Evolutionary conservation across 2,113 vertebrate genomes (phyloP), one percentile per base, ranked within the genome.

Genomic region (Cacatua alba): DNA sequence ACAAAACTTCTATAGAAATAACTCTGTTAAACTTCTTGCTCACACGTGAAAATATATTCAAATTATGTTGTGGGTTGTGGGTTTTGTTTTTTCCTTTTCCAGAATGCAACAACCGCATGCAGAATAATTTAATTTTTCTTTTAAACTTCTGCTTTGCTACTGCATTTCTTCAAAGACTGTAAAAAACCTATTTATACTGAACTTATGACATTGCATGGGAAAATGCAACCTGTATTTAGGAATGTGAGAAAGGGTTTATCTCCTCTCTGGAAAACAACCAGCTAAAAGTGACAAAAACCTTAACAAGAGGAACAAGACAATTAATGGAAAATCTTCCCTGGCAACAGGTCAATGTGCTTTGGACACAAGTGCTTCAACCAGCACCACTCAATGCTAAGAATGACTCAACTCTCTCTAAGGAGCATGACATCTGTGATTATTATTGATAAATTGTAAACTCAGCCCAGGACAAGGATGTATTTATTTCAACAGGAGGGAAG

Each of bases 401-500:
- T 86, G 94, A 95, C 85, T 94, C 92, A 95, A 71, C 63, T 68
- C 60, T 83, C 89, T 75, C 79, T 52, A 37, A 78, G 86, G 64
- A 96, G 14, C 21, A 2, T 68, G 64, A 78, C 72, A 86, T 74
- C 75, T 83, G 46, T 63, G 55, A 83, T 86, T 77, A 90, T 74
- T 87, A 93, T 63, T 90, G 93, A 93, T 64, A 93, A 90, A 59
- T 24, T 59, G 57, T 35, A 59, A 59, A 35, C 21, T 59, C 57
- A 59, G 57, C 57, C 57, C 57, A 59, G 57, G 31, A 59, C 10
- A 13, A 59, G 57, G 57, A 59, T 35, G 33, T 35, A 59, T 90
- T 75, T 80, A 85, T 91, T 91, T 79, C 69, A 87, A 87, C 41
- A 80, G 52, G 49, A 88, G 52, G 65, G 63, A 57, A 78, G 85